Base-by-base conservation (phyloP, 53 echinoderm and acorn worm species). In the Apostichopus leukothele region DNA sequence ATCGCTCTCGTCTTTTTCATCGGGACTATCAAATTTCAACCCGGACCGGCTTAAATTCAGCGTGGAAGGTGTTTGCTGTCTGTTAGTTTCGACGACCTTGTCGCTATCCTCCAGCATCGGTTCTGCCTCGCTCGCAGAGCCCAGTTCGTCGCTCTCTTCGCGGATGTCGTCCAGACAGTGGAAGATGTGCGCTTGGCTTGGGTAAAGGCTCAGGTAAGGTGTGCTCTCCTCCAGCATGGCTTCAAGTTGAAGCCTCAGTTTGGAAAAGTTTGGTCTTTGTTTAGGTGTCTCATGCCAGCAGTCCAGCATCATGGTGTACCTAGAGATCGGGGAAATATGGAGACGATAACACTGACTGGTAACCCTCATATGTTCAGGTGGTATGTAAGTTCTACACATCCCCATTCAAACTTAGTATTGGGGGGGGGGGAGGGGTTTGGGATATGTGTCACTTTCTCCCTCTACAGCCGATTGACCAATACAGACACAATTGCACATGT, bases 251-350 rank as follows among this genome's bases (percentile, higher is more conserved):
- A 93, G 83, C 73, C 95, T 91, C 5, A 98, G 89, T 50, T 98
- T 91, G 20, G 95, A 94, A 89, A 98, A 98, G 52, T 94, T 88
- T 18, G 95, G 95, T 7, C 98, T 86, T 3, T 92, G 92, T 26
- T 93, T 92, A 12, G 94, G 98, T 67, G 86, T 90, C 7, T 92
- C 93, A 89, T 90, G 87, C 98, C 95, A 98, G 63, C 92, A 94
- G 9, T 91, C 87, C 50, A 90, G 83, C 98, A 98, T 95, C 26
- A 98, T 91, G 77, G 90, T 89, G 79, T 95, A 95, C 19, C 97
- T 96, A 79, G 27, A 59, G 9, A 57, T 9, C 10, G 10, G 57
- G 57, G 9, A 57, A 9, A 10, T 39, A 39, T 39, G 7, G 10
- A 57, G 10, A 57, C 57, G 10, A 57, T 57, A 57, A 57, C 10